phyloP scores from a whole-genome alignment of 37 sponge, comb jelly and placozoan genomes.

The Amphimedon queenslandica region DNA sequence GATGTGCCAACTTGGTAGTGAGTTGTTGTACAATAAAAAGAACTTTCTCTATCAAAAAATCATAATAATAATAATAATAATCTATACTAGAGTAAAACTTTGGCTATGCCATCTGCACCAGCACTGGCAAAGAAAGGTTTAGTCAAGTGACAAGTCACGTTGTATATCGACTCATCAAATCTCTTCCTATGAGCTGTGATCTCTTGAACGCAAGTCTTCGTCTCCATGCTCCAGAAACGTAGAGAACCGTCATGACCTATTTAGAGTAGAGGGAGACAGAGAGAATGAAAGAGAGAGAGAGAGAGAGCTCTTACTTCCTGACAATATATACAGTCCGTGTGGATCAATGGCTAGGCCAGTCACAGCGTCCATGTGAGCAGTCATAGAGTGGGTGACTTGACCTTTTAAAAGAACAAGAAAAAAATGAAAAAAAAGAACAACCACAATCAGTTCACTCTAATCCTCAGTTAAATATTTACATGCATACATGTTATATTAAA shows the following conservation, averaged over 20 bases:
- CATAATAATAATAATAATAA: no score
- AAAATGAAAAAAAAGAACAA: no score
- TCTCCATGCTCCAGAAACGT: conserved; percentile 90
- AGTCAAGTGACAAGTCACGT: conserved; percentile 80
- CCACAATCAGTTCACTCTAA: no score
- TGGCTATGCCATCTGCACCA: conserved; percentile 91
- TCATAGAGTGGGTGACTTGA: conserved; percentile 79
- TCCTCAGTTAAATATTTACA: no score
- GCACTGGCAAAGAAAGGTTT: conserved; percentile 86
- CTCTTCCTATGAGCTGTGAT: conserved; percentile 83
- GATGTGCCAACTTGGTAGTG: no score
- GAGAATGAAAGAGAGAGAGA: no score
- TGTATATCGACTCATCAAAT: conserved; percentile 83
- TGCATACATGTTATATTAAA: no score
- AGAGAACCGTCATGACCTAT: conserved; percentile 97
- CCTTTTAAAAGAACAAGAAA: no score
- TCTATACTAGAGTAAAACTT: conserved; percentile 83
- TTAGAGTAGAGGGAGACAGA: no score
- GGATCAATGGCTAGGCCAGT: conserved; percentile 90
- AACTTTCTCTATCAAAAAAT: no score
- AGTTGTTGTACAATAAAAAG: no score
- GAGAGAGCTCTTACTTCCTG: conserved; percentile 69
- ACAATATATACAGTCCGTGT: conserved; percentile 87
- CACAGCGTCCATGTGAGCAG: conserved; percentile 91
- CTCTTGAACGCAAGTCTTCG: conserved; percentile 88